Evolutionary conservation across 2,888 invertebrate species (phyloP).

Genomic region (Perizoma affinitatum): DNA sequence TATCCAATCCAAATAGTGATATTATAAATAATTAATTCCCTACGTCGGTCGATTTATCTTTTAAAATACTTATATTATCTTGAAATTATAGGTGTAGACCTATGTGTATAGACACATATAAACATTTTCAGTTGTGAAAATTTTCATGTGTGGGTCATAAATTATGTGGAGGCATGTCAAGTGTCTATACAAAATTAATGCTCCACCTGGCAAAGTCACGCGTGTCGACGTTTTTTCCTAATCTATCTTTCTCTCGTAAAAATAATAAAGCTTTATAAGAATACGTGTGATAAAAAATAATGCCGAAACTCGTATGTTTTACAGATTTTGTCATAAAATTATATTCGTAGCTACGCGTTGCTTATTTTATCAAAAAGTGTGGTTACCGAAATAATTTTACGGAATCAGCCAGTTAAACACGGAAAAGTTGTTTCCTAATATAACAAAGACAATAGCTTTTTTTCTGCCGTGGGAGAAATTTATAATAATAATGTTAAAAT

Average conservation of each 20-base stretch:
- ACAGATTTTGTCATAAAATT: too few species aligned
- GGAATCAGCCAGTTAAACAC: too few species aligned
- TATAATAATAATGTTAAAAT: too few species aligned
- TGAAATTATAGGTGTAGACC: too few species aligned
- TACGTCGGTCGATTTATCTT: background rate
- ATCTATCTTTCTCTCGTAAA: slow-evolving; percentile 40
- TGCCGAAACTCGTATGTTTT: slow-evolving; percentile 7
- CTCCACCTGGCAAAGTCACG: slow-evolving; percentile 33
- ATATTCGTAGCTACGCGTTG: too few species aligned
- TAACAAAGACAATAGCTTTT: too few species aligned
- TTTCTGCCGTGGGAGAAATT: too few species aligned
- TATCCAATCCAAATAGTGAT: slow-evolving; percentile 25
- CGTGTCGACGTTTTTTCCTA: slow-evolving; percentile 32
- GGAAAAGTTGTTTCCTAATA: too few species aligned
- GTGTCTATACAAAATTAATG: slow-evolving; percentile 35
- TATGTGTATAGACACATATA: too few species aligned
- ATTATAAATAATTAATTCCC: slow-evolving; percentile 3
- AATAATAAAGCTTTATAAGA: slow-evolving; percentile 42
- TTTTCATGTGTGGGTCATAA: slow-evolving; percentile 24
- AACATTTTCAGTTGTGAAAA: slow-evolving; percentile 20
- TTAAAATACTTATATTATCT: background rate
- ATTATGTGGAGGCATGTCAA: slow-evolving; percentile 15
- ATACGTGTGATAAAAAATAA: slow-evolving; percentile 33
- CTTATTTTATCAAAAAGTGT: too few species aligned
- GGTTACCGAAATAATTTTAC: too few species aligned